Conservation (phyloP, 92 coral and sea anemone genomes). For the Umimayanthus kanabou region DNA sequence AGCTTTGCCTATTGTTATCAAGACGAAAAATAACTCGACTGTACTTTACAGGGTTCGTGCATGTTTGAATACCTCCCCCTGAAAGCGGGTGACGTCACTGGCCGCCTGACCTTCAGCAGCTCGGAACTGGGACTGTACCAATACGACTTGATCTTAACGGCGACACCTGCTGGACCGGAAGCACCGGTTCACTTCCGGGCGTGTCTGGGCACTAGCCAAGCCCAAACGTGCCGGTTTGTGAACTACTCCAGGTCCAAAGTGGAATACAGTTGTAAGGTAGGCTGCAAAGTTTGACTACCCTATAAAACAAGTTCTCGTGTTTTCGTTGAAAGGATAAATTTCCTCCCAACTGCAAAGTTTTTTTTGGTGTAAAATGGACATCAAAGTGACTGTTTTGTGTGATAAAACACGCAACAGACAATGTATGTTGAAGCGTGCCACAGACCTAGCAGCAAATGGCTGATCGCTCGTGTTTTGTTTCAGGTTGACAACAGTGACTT, state of each 20-base stretch:
- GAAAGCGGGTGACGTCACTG: constrained; percentile 89
- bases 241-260: constrained; percentile 95
- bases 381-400: not conserved
- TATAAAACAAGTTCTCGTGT: too few species aligned
- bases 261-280: constrained; percentile 93
- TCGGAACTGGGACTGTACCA: constrained; percentile 95
- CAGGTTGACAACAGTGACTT: constrained; percentile 95
- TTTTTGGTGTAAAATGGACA: too few species aligned
- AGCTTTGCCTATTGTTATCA: not conserved
- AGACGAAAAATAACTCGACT: not conserved
- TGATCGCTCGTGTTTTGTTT: constrained; percentile 11
- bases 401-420: not conserved
- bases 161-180: constrained; percentile 97
- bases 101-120: constrained; percentile 88
- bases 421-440: not conserved
- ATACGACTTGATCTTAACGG: constrained; percentile 86
- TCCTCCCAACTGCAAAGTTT: too few species aligned
- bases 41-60: constrained; percentile 79
- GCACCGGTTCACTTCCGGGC: constrained; percentile 97
- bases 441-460: not conserved
- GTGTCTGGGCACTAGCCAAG: constrained; percentile 88
- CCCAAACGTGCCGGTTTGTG: constrained; percentile 92
- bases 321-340: too few species aligned
- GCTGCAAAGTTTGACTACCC: not conserved
- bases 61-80: constrained; percentile 98